These are phyloP conservation scores for Carcharodon carcharias DNA, from an alignment of 2,797 vertebrate genomes.

Conservation along the genomic window DNA sequence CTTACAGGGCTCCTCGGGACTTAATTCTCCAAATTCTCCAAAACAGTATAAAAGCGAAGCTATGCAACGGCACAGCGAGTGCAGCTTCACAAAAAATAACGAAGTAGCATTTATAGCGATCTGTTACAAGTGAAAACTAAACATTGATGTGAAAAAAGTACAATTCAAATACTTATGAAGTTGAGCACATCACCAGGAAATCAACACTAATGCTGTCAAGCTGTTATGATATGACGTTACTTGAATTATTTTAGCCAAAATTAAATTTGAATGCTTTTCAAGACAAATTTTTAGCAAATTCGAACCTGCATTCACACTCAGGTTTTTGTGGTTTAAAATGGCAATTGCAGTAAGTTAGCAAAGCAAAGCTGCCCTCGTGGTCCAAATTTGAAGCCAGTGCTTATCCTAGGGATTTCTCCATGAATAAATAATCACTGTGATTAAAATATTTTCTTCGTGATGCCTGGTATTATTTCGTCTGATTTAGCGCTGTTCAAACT, in stretches of 20 bases:
- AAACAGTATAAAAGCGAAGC: background rate
- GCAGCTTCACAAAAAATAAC: background rate
- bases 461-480: background rate
- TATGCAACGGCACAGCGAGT: background rate
- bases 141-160: background rate
- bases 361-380: background rate
- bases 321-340: background rate
- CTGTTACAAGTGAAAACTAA: background rate
- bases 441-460: background rate
- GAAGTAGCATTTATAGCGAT: background rate
- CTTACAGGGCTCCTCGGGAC: background rate
- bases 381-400: background rate
- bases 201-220: background rate
- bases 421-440: background rate
- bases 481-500: background rate
- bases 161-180: background rate
- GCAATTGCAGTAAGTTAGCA: background rate
- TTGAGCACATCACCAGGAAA: background rate
- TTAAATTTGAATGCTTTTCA: background rate
- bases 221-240: background rate
- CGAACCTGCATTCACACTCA: background rate
- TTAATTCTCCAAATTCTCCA: background rate
- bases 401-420: background rate
- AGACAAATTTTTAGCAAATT: background rate
- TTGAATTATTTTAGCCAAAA: background rate